Percentiles rank a stretch among this genome's conserved stretches.
Conservation (phyloP, 2,113 vertebrate species). For the Marmota flaviventris region DNA sequence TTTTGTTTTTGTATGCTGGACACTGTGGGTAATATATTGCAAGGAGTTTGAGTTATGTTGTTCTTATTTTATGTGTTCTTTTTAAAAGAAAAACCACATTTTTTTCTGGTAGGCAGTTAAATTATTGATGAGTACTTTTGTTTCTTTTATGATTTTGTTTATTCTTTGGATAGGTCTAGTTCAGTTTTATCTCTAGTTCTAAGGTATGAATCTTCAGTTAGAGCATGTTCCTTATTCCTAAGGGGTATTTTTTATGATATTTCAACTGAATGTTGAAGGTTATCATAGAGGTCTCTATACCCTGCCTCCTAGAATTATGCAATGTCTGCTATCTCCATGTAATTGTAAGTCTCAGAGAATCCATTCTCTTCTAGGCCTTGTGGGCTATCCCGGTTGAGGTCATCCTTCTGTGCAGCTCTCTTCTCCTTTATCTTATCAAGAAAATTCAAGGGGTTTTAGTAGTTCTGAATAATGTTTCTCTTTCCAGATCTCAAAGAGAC, state of each 20-base stretch:
- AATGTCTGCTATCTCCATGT: neutral
- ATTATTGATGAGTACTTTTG: neutral
- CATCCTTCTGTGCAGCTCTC: neutral
- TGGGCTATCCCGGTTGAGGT: neutral
- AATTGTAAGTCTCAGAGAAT: neutral
- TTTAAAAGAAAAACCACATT: neutral
- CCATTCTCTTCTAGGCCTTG: neutral
- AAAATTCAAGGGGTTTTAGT: neutral
- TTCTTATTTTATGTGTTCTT: neutral
- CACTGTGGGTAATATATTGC: neutral
- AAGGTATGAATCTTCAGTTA: neutral
- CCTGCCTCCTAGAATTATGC: neutral
- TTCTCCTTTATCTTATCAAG: neutral
- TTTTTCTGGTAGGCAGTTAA: neutral
- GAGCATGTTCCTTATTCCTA: neutral
- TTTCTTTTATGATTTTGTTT: neutral
- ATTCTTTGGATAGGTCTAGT: neutral
- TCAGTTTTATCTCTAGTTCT: neutral
- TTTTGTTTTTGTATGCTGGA: neutral
- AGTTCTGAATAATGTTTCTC: neutral
- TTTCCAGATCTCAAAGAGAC: constrained; percentile 17
- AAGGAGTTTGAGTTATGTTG: neutral
- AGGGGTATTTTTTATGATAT: neutral
- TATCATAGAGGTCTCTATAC: neutral
- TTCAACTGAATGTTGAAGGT: neutral